phyloP scores from a whole-genome alignment of 1,140 invertebrate species.

The Portunus trituberculatus region DNA sequence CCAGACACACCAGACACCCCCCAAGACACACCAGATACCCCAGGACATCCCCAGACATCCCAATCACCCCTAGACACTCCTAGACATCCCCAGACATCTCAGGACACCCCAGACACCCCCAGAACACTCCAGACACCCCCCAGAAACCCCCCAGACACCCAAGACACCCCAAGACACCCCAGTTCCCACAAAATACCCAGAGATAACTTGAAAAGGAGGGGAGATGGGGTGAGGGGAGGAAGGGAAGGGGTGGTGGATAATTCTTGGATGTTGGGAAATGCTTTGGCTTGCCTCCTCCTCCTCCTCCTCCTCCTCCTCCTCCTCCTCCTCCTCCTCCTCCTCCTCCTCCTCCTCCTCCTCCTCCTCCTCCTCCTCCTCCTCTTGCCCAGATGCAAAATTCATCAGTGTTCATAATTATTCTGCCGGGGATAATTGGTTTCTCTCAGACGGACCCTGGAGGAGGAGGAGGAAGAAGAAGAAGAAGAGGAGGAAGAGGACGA shows the following conservation, averaged over 20 bases:
- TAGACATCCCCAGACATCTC: neutral
- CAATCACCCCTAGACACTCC: neutral
- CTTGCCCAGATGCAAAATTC: constrained; percentile 50
- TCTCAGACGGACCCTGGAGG: constrained; percentile 25
- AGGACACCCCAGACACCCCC: neutral
- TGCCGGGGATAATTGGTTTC: constrained; percentile 59
- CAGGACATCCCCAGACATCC: too few relatives aligned
- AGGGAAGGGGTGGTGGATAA: neutral
- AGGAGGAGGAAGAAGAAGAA: constrained; percentile 17
- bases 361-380: neutral
- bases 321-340: neutral
- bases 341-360: neutral
- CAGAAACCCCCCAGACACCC: neutral
- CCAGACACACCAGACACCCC: too few relatives aligned
- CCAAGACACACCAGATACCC: too few relatives aligned
- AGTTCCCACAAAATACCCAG: too few relatives aligned
- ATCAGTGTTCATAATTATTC: constrained; percentile 66
- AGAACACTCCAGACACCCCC: neutral
- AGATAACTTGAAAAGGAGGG: neutral
- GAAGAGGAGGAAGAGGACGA: neutral
- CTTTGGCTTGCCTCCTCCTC: neutral
- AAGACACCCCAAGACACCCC: neutral
- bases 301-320: neutral
- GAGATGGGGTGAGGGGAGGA: neutral
- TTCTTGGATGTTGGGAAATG: neutral